Base-by-base conservation (phyloP, 2,797 vertebrate species). In the Sebastes dallii region DNA sequence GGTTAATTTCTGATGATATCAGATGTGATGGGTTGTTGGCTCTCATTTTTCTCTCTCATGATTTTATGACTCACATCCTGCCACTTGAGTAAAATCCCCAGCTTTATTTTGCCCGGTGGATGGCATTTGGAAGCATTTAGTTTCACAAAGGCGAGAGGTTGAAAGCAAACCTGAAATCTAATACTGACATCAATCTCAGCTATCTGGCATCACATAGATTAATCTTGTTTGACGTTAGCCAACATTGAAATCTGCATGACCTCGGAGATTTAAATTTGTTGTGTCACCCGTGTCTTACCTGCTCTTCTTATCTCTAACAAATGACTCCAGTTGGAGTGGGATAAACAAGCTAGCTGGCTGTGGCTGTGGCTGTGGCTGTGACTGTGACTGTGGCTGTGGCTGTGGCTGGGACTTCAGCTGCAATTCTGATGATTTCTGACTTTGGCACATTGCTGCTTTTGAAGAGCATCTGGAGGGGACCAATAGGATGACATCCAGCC, bases 1-100 rank as follows among this genome's bases (percentile, higher is more conserved):
- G 92, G 93, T 94, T 94, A 91, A 91, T 91, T 93, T 90, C 90
- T 88, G 90, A 94, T 89, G 78, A 88, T 93, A 92, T 93, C 90
- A 76, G 75, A 91, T 77, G 82, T 90, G 89, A 94, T 91, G 88
- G 88, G 71, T 90, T 91, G 90, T 90, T 94, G 90, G 91, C 87
- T 89, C 86, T 87, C 87, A 89, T 91, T 88, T 90, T 82, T 91
- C 86, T 89, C 87, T 89, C 83, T 90, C 89, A 82, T 88, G 88
- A 90, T 92, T 92, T 89, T 90, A 89, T 89, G 86, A 89, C 75
- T 89, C 83, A 88, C 89, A 94, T 94, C 88, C 83, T 85, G 80
- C 89, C 91, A 92, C 90, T 92, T 86, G 89, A 92, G 86, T 81
- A 79, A 88, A 92, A 87, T 71, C 81, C 62, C 81, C 75, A 76